A percentile compares a stretch with the other conserved stretches of the same genome.
phyloP scores from a whole-genome alignment of 2,888 invertebrate genomes.

The Tetranychus truncatus region DNA sequence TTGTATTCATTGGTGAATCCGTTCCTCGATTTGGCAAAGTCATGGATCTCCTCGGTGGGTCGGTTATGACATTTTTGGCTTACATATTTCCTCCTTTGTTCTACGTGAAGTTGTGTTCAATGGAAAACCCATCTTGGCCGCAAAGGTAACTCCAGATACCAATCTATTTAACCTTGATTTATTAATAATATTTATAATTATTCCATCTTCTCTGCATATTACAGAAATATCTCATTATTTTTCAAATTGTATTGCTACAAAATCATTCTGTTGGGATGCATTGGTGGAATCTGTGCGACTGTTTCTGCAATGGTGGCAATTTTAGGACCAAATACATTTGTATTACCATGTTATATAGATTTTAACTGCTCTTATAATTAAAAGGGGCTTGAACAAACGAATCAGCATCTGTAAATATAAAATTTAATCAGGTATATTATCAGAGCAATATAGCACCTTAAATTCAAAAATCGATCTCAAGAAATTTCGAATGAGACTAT shows the following conservation, averaged over 20 bases:
- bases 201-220: not conserved
- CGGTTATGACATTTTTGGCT: conserved; percentile 59
- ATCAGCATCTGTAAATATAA: not conserved
- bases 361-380: not conserved
- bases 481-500: no score
- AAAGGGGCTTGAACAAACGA: not conserved
- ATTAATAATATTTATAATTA: no score
- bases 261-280: conserved; percentile 8
- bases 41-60: conserved; percentile 66
- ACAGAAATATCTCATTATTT: conserved; percentile 8
- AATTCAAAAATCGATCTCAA: no score
- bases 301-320: conserved; percentile 10
- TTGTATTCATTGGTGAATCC: conserved; percentile 57
- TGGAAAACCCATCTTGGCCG: conserved; percentile 35
- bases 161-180: not conserved
- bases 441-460: no score
- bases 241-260: not conserved
- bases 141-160: conserved; percentile 32
- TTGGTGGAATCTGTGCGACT: conserved; percentile 15
- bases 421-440: no score
- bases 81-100: conserved; percentile 66
- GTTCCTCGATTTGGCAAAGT: conserved; percentile 69
- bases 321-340: conserved; percentile 4
- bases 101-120: conserved; percentile 47
- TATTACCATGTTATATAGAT: conserved; percentile 8